Conservation (phyloP, 2,888 invertebrate species). For the Sepioteuthis lessoniana region DNA sequence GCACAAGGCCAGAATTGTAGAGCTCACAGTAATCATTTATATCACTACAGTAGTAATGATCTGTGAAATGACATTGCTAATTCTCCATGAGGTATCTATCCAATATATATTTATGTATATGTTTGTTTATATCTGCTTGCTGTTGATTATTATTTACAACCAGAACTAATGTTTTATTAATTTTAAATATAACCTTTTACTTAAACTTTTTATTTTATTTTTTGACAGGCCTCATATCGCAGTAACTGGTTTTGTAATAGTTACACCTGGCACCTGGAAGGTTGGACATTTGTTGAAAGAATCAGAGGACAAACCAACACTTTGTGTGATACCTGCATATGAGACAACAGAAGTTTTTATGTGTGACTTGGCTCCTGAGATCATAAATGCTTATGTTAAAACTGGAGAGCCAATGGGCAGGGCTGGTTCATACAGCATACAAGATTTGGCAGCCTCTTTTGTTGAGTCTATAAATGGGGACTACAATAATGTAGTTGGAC, state of each 20-base stretch:
- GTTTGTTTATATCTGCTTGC: no score
- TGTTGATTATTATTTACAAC: no score
- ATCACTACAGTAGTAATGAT: no score
- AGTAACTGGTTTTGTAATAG: not conserved
- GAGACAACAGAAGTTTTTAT: slow-evolving; percentile 89
- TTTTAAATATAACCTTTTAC: not conserved
- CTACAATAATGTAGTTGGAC: slow-evolving; percentile 90
- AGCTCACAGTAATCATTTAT: no score
- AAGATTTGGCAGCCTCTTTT: slow-evolving; percentile 88
- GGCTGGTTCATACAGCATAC: slow-evolving; percentile 94
- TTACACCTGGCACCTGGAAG: slow-evolving; percentile 36
- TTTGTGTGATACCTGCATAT: slow-evolving; percentile 79
- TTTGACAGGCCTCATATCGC: slow-evolving; percentile 34
- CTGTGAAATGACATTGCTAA: no score
- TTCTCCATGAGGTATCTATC: no score
- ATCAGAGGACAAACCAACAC: not conserved
- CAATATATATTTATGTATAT: no score
- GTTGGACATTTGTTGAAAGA: slow-evolving; percentile 14
- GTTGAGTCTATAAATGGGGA: slow-evolving; percentile 87
- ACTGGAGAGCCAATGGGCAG: slow-evolving; percentile 86
- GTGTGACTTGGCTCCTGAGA: slow-evolving; percentile 82
- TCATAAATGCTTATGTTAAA: slow-evolving; percentile 88
- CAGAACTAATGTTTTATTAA: not conserved
- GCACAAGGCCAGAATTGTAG: no score
- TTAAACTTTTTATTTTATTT: not conserved